Conservation (phyloP, 2,888 invertebrate genomes). For the Elysia crispata region DNA sequence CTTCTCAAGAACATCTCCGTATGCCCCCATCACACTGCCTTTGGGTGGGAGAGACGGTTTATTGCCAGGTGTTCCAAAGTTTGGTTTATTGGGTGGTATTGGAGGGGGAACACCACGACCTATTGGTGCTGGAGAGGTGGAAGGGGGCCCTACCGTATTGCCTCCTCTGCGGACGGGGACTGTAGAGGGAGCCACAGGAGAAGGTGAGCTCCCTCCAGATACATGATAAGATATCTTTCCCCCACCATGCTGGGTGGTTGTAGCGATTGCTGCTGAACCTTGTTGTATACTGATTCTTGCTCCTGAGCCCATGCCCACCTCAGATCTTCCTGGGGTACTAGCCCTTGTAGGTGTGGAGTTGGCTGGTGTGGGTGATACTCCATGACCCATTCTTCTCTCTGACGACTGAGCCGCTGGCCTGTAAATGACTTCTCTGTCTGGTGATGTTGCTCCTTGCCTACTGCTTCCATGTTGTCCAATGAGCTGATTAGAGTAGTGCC, state of each 20-base stretch:
- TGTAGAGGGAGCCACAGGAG: slow-evolving; percentile 14
- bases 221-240: slow-evolving; percentile 67
- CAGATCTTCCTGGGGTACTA: slow-evolving; percentile 22
- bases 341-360: neutral
- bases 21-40: slow-evolving; percentile 44
- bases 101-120: slow-evolving; percentile 74
- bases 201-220: slow-evolving; percentile 46
- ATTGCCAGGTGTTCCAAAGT: slow-evolving; percentile 55
- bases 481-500: too few relatives aligned
- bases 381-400: slow-evolving; percentile 59
- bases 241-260: slow-evolving; percentile 62
- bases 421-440: slow-evolving; percentile 52
- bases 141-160: slow-evolving; percentile 31
- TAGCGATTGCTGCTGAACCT: slow-evolving; percentile 54
- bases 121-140: slow-evolving; percentile 50
- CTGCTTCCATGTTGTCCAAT: slow-evolving; percentile 7
- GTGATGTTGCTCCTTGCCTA: slow-evolving; percentile 51
- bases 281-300: slow-evolving; percentile 45
- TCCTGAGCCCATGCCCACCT: slow-evolving; percentile 44
- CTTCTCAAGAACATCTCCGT: slow-evolving; percentile 21
- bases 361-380: slow-evolving; percentile 50
- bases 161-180: neutral
- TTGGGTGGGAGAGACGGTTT: slow-evolving; percentile 68
- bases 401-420: slow-evolving; percentile 46
- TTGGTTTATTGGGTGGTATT: slow-evolving; percentile 76